Conservation (phyloP, 2,888 invertebrate genomes). For the Ophioninae sp. region DNA sequence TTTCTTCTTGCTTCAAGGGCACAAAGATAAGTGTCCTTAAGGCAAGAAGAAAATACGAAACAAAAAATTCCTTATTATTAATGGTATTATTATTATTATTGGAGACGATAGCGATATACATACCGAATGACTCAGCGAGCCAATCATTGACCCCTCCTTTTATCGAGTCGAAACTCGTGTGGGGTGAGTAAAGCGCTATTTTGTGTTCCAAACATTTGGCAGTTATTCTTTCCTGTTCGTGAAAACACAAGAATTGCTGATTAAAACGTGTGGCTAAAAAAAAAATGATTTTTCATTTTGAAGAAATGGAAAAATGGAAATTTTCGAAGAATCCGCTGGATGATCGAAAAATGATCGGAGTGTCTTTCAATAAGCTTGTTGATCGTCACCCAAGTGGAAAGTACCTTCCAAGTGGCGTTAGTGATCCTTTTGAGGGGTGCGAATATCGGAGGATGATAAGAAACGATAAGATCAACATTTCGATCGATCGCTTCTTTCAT, state of each 20-base stretch:
- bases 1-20: too few relatives aligned
- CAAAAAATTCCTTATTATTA: too few relatives aligned
- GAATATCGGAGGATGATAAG: constrained; percentile 98
- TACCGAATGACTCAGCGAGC: constrained; percentile 88
- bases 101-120: constrained; percentile 28
- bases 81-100: background rate
- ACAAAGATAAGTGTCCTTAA: too few relatives aligned
- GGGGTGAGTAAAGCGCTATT: constrained; percentile 96
- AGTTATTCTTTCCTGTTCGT: constrained; percentile 88
- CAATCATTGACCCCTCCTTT: constrained; percentile 95
- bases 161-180: constrained; percentile 94
- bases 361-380: too few relatives aligned
- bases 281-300: too few relatives aligned
- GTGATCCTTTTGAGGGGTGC: constrained; percentile 90
- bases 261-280: background rate
- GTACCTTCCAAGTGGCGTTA: constrained; percentile 86
- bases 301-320: too few relatives aligned
- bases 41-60: too few relatives aligned
- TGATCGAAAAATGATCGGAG: too few relatives aligned
- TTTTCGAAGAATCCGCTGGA: too few relatives aligned
- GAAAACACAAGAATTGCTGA: background rate
- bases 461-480: constrained; percentile 90
- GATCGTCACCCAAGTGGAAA: constrained; percentile 4
- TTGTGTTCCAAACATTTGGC: constrained; percentile 90
- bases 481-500: constrained; percentile 89